Base-by-base conservation (phyloP, 2,113 vertebrate species). In the Solenodon paradoxus region DNA sequence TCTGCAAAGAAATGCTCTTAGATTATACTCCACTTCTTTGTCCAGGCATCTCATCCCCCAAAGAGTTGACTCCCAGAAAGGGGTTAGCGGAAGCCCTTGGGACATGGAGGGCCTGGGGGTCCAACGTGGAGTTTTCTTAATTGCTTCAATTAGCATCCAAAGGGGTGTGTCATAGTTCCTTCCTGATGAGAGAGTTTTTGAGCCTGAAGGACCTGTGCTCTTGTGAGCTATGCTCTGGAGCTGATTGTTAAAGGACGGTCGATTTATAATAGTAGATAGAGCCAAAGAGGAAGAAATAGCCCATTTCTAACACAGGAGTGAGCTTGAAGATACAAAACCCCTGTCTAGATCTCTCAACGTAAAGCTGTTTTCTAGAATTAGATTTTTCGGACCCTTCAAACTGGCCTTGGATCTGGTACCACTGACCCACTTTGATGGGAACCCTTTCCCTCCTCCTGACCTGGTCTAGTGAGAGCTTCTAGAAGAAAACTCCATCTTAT, bases 1-100 rank as follows among this genome's bases (percentile, higher is more conserved):
- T 28, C 85, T 71, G 69, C 20, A 24, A 87, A 95, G 77, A 75
- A 95, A 92, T 95, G 96, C 96, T 93, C 75, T 95, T 72, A 88
- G 38, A 72, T 38, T 66, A 92, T 22, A 15, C 80, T 10, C 51
- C 4, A n/a, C 57, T 79, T 88, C 63, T 89, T 28, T 61, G 42
- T 38, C 95, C 71, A n/a, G n/a, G n/a, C n/a, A n/a, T n/a, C n/a
- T n/a, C n/a, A n/a, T n/a, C n/a, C n/a, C n/a, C n/a, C n/a, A n/a
- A n/a, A n/a, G n/a, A n/a, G n/a, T n/a, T n/a, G n/a, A n/a, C n/a
- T n/a, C n/a, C n/a, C n/a, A n/a, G n/a, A 74, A 51, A 78, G 28
- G 32, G 42, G 2, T 7, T 45, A 45, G 78, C 0, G 16, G 28
- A 95, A 30, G 3, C 40, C 22, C 66, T 61, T 59, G 30, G 32